A percentile compares a stretch with the other conserved stretches of the same genome.
These are phyloP conservation scores for Eurois occulta DNA, from an alignment of 2,888 invertebrate genomes.

Conservation along the genomic window DNA sequence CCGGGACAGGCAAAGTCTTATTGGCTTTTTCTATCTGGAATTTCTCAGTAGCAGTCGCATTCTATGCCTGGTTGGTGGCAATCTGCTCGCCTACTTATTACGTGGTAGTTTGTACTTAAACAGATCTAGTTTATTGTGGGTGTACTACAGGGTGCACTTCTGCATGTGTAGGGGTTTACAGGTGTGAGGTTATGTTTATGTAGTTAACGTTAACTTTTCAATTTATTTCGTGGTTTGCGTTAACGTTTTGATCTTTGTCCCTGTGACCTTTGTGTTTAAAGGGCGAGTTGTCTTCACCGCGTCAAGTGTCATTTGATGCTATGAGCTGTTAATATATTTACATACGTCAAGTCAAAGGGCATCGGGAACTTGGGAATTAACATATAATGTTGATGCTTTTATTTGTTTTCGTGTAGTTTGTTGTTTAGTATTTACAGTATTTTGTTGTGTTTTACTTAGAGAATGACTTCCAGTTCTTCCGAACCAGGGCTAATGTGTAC, in stretches of 20 bases:
- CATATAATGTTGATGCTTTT: constrained; percentile 45
- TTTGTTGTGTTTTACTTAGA: background rate
- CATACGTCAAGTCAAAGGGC: constrained; percentile 49
- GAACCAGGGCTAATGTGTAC: background rate
- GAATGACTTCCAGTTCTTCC: too few relatives aligned
- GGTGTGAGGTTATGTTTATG: background rate
- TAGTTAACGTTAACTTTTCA: constrained; percentile 16
- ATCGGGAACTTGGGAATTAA: constrained; percentile 28
- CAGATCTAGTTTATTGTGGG: too few relatives aligned
- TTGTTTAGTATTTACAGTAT: constrained; percentile 1
- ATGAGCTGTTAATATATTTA: constrained; percentile 58
- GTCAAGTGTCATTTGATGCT: constrained; percentile 60
- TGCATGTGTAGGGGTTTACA: background rate
- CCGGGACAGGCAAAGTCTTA: background rate
- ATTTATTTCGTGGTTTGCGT: constrained; percentile 40
- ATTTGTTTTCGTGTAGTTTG: constrained; percentile 31
- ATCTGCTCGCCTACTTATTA: background rate
- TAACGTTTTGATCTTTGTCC: constrained; percentile 48
- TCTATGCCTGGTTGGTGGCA: background rate
- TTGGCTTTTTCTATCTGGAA: too few relatives aligned
- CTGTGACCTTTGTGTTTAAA: constrained; percentile 50
- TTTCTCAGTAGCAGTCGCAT: background rate
- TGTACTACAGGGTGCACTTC: too few relatives aligned
- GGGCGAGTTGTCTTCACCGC: constrained; percentile 51
- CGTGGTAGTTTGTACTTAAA: too few relatives aligned